These are phyloP conservation scores for Otolemur crassicaudatus DNA, from an alignment of 2,797 vertebrate species.

Conservation along the genomic window DNA sequence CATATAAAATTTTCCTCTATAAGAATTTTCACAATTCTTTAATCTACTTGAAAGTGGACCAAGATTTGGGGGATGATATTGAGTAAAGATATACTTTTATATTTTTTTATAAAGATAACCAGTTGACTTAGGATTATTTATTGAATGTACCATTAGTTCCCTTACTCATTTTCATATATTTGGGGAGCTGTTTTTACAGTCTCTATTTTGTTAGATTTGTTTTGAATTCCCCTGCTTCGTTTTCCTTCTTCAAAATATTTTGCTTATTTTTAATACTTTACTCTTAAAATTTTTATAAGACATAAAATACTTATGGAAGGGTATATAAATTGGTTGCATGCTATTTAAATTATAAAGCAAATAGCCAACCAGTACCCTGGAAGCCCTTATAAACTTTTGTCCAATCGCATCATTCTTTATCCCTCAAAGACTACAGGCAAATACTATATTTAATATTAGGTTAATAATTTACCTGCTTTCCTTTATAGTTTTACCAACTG, in stretches of 20 bases:
- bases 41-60: not conserved
- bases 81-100: not conserved
- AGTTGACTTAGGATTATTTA: not conserved
- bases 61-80: not conserved
- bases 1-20: not conserved
- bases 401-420: not conserved
- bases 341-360: constrained; percentile 3
- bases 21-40: constrained; percentile 18
- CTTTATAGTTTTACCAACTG: not conserved
- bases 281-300: not conserved
- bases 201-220: not conserved
- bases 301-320: not conserved
- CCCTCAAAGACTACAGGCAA: not conserved
- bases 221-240: not conserved
- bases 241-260: constrained; percentile 37
- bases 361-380: not conserved
- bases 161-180: not conserved
- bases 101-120: not conserved
- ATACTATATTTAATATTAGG: not conserved
- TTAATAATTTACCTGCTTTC: constrained; percentile 7
- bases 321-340: not conserved
- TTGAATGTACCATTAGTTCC: not conserved
- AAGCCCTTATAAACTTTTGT: not conserved
- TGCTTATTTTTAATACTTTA: not conserved
- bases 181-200: not conserved